phyloP scores from a whole-genome alignment of 2,113 vertebrate species.

The Cyrtonyx montezumae region DNA sequence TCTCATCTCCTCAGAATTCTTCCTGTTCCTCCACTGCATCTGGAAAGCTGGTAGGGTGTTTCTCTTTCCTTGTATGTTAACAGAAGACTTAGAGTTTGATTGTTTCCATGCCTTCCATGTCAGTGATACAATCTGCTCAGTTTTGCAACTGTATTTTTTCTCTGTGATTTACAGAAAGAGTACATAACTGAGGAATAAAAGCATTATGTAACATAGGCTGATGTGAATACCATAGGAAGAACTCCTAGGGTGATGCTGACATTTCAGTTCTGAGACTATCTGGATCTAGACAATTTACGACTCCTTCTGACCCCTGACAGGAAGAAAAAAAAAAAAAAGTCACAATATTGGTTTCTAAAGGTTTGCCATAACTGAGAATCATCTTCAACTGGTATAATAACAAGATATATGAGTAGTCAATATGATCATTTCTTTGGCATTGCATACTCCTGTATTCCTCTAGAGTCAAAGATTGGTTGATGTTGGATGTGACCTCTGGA shows the following conservation, averaged over 20 bases:
- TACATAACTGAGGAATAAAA: background rate
- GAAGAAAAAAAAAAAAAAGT: background rate
- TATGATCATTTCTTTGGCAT: background rate
- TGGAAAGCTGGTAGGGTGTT: background rate
- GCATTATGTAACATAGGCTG: background rate
- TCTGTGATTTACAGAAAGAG: background rate
- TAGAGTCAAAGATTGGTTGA: background rate
- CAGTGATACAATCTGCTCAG: background rate
- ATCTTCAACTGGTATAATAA: background rate
- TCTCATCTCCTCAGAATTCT: background rate
- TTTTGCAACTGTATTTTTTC: background rate
- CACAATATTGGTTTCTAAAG: background rate
- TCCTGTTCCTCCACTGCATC: background rate
- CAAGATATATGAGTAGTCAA: accelerated
- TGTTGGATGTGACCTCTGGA: background rate
- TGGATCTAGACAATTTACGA: background rate
- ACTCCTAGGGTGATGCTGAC: background rate
- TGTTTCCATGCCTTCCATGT: background rate
- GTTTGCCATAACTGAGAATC: background rate
- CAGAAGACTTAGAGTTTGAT: background rate
- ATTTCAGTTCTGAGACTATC: background rate
- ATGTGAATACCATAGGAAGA: background rate
- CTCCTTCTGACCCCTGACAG: background rate
- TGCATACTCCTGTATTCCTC: background rate
- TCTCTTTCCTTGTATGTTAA: background rate